A percentile compares a stretch with the other conserved stretches of the same genome.
phyloP scores from a whole-genome alignment of 2,888 invertebrate species.

The Horisme vitalbata region DNA sequence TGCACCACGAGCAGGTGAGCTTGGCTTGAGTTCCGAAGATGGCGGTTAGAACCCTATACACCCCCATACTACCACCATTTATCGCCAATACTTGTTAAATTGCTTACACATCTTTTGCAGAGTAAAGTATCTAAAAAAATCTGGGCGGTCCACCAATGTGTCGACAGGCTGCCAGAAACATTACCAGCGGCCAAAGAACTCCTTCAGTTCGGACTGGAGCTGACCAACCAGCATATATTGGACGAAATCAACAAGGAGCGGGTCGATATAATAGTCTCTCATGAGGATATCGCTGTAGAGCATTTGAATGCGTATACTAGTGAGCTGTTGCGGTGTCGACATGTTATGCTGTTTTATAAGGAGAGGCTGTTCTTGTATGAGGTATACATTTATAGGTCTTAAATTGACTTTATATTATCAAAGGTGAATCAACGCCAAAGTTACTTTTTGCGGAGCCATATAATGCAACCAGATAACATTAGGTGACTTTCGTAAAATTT shows the following conservation, averaged over 20 bases:
- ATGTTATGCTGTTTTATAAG: slow-evolving; percentile 86
- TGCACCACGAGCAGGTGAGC: too few relatives aligned
- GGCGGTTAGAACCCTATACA: too few relatives aligned
- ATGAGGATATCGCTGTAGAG: slow-evolving; percentile 62
- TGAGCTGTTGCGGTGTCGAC: slow-evolving; percentile 85
- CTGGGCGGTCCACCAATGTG: slow-evolving; percentile 92
- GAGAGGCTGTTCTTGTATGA: slow-evolving; percentile 88
- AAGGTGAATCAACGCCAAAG: too few relatives aligned
- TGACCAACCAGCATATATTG: slow-evolving; percentile 86
- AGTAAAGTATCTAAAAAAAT: slow-evolving; percentile 89
- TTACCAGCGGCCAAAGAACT: slow-evolving; percentile 88
- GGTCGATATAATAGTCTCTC: background rate
- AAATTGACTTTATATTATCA: too few relatives aligned
- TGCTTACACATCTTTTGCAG: too few relatives aligned
- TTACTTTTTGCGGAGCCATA: too few relatives aligned
- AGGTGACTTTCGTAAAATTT: too few relatives aligned
- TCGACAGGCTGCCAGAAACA: slow-evolving; percentile 88
- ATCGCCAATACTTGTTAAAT: too few relatives aligned
- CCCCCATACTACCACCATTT: too few relatives aligned
- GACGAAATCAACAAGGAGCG: slow-evolving; percentile 71
- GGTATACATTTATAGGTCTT: too few relatives aligned
- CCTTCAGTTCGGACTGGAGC: slow-evolving; percentile 87
- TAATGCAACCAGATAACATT: too few relatives aligned
- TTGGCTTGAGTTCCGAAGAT: too few relatives aligned
- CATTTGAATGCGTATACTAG: slow-evolving; percentile 85